Evolutionary conservation across 2,888 invertebrate species (phyloP), one percentile per base, ranked within the genome.

Genomic region (Eurois occulta): DNA sequence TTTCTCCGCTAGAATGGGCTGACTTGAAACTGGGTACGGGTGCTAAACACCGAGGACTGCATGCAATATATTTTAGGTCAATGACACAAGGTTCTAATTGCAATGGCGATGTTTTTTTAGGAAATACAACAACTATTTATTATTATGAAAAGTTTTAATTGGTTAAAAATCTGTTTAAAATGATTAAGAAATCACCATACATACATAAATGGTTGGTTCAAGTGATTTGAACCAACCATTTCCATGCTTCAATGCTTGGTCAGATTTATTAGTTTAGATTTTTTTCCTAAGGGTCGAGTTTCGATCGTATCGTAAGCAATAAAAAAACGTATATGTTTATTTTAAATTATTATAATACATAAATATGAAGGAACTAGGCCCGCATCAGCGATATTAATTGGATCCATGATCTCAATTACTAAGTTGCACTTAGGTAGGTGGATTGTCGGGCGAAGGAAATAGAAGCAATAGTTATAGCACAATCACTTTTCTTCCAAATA

Each of bases 1-100:
- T 32, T 86, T 62, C 43, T 52, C 1, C 7, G 48, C 62, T 70
- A 43, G 16, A 32, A 38, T 58, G 52, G 71, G 64, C 62, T 72
- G 2, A 52, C 24, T 24, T 46, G 35, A 28, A 58, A 28, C 1
- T 38, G 18, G 7, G 28, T 80, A 35, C 41, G 4, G 0, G 6
- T 60, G 35, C 71, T 38, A 24, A 64, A 52, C 11, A 52, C 43
- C 18, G 10, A 18, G 10, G 1, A 13, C 46, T 18, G 2, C 72
- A 6, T 35, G 73, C 72, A 21, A 38, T 43, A 7, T 64, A 24
- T 38, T n/a, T 77, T 78, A 16, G 18, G 48, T 35, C 21, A 32
- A 38, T 28, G 52, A 32, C 24, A 41, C 43, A 35, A 52, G 24
- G 28, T 64, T 62, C 5, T 18, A 66, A 66, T 67, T 64, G 28